These are phyloP conservation scores for Puffinus mauretanicus DNA, from an alignment of 2,113 vertebrate genomes.

Conservation along the genomic window DNA sequence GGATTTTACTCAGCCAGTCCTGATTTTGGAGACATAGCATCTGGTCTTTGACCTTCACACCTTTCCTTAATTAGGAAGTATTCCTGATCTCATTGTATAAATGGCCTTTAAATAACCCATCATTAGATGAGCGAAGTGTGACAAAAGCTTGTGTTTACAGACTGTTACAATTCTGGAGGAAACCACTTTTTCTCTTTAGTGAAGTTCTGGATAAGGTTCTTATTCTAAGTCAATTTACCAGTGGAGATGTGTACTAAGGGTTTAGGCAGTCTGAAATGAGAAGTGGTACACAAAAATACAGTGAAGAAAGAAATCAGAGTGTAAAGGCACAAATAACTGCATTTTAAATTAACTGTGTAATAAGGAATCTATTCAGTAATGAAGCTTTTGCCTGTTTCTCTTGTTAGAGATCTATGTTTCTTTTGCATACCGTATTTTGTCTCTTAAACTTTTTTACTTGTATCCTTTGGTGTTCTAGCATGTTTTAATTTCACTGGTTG, in stretches of 20 bases:
- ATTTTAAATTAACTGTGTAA: background rate
- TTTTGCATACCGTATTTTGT: background rate
- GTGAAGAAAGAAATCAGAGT: background rate
- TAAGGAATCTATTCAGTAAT: background rate
- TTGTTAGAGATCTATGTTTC: background rate
- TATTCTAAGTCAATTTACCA: background rate
- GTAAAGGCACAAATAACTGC: background rate
- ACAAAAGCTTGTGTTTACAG: background rate
- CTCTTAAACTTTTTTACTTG: background rate
- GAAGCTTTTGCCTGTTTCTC: background rate
- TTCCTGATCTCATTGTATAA: background rate
- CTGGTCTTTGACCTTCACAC: background rate
- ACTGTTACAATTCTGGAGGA: background rate
- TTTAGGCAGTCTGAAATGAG: background rate
- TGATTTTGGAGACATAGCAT: background rate
- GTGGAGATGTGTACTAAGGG: background rate
- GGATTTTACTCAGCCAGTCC: background rate
- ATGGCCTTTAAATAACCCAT: background rate
- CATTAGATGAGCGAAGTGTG: background rate
- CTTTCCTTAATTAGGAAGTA: background rate
- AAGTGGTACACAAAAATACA: background rate
- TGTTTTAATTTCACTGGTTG: background rate
- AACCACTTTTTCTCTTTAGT: background rate
- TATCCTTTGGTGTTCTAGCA: background rate
- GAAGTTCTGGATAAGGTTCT: background rate